Percentiles rank a stretch among this genome's conserved stretches.
phyloP scores from a whole-genome alignment of 1,140 invertebrate species.

The Drosophila lacteicornis region DNA sequence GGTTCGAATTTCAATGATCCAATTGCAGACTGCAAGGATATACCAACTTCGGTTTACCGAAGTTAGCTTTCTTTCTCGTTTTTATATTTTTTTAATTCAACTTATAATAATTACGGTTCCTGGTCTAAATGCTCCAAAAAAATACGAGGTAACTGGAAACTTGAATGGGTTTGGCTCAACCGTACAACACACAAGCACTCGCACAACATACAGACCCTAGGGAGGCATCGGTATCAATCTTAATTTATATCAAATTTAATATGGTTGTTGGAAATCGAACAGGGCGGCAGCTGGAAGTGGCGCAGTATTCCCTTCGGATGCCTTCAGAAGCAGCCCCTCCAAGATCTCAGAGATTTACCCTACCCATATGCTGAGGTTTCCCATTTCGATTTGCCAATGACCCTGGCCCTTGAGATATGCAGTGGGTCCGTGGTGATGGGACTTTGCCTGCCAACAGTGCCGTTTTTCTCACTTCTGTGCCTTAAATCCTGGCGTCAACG shows the following conservation, averaged over 20 bases:
- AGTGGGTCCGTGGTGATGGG: conserved; percentile 32
- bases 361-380: conserved; percentile 31
- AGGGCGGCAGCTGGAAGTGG: conserved; percentile 18
- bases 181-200: not conserved
- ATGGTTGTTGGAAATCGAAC: conserved; percentile 42
- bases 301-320: conserved; percentile 50
- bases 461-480: conserved; percentile 8
- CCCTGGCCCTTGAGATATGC: conserved; percentile 51
- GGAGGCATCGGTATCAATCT: conserved; percentile 73
- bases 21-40: too few species aligned
- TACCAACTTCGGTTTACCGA: too few species aligned
- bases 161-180: conserved; percentile 1
- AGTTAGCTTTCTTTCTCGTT: too few species aligned
- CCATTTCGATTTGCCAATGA: conserved; percentile 7
- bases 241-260: conserved; percentile 81
- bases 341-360: conserved; percentile 14
- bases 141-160: conserved; percentile 54
- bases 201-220: conserved; percentile 4
- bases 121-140: conserved; percentile 1
- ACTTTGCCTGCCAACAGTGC: conserved; percentile 25
- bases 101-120: too few species aligned
- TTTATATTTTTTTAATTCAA: too few species aligned
- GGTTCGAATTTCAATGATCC: too few species aligned
- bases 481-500: conserved; percentile 34
- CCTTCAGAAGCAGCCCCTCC: conserved; percentile 12